Base-by-base conservation (phyloP, 2,113 vertebrate genomes). In the Acrocephalus kingi region DNA sequence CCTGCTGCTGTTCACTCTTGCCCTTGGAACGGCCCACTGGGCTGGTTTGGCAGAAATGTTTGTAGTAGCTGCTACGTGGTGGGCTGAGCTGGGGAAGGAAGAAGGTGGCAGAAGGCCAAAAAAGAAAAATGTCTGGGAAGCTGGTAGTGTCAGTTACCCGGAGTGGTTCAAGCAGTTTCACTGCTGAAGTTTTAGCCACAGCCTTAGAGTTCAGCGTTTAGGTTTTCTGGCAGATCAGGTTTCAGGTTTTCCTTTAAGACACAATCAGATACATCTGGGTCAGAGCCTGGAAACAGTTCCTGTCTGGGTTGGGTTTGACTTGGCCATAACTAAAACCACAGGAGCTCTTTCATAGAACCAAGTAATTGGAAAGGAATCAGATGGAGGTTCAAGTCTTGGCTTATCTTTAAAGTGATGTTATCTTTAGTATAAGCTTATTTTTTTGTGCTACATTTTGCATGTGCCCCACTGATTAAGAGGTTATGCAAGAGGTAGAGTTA, bases 231-330 rank as follows among this genome's bases (percentile, higher is more conserved):
- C 18, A 86, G 85, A 81, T 90, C 56, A 61, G 45, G 14, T 88
- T 96, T 88, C 90, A 87, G 39, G 33, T 62, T 89, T 92, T 80
- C 41, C 49, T 84, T 84, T 76, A 80, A 85, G 78, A 62, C 17
- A 33, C 63, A 74, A 45, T 79, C 58, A 89, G 56, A 80, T 45
- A 67, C 37, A 63, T 75, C 72, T 94, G 72, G 39, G 68, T 56
- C 64, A 91, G 80, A 77, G 77, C 37, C 68, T 92, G 93, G 61
- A 93, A 94, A 68, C 24, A 5, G 59, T 13, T 75, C 37, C 18
- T 77, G 71, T 84, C 85, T 93, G 85, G 28, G 49, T 72, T 48
- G 1, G 3, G 56, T 86, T 93, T 90, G 61, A 43, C 59, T 96
- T 94, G 85, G 64, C 67, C 17, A 2, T 81, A 64, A 54, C 66